These are phyloP conservation scores for Diacarnus erythraeanus DNA, from an alignment of 37 sponge, comb jelly and placozoan genomes.

Conservation along the genomic window DNA sequence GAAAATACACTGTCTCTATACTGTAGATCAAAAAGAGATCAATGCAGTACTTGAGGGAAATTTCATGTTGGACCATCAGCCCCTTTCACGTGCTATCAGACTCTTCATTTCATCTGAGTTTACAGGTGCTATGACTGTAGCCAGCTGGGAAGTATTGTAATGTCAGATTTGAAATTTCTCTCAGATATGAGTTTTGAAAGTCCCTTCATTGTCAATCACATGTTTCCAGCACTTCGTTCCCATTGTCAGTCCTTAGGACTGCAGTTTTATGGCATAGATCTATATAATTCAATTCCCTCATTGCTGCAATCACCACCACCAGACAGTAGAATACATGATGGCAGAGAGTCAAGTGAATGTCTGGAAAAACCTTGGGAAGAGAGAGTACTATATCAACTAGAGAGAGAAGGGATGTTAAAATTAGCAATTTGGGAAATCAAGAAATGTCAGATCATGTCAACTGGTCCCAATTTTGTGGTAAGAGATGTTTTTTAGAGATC, in stretches of 20 bases:
- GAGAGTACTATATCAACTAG: constrained; percentile 12
- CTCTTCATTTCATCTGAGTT: constrained; percentile 55
- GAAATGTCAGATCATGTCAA: constrained; percentile 62
- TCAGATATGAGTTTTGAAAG: constrained; percentile 27
- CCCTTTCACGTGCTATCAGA: constrained; percentile 35
- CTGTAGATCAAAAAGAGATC: constrained; percentile 30
- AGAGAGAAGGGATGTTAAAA: constrained; percentile 19
- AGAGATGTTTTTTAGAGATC: neutral
- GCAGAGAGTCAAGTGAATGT: constrained; percentile 1
- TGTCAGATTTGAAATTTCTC: no score
- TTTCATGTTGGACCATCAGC: constrained; percentile 33
- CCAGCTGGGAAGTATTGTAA: neutral
- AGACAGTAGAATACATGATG: no score
- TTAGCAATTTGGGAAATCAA: constrained; percentile 60
- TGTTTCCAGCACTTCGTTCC: constrained; percentile 48
- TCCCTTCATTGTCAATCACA: constrained; percentile 13
- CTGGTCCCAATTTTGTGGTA: constrained; percentile 80
- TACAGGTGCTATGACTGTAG: neutral
- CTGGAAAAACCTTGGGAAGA: constrained; percentile 1
- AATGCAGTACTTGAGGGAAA: constrained; percentile 54
- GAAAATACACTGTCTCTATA: neutral
- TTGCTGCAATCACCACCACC: neutral
- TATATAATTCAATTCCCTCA: constrained; percentile 6
- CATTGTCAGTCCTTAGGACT: constrained; percentile 63
- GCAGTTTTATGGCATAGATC: constrained; percentile 72